phyloP scores from a whole-genome alignment of 2,113 vertebrate genomes.

The Pangasianodon hypophthalmus region DNA sequence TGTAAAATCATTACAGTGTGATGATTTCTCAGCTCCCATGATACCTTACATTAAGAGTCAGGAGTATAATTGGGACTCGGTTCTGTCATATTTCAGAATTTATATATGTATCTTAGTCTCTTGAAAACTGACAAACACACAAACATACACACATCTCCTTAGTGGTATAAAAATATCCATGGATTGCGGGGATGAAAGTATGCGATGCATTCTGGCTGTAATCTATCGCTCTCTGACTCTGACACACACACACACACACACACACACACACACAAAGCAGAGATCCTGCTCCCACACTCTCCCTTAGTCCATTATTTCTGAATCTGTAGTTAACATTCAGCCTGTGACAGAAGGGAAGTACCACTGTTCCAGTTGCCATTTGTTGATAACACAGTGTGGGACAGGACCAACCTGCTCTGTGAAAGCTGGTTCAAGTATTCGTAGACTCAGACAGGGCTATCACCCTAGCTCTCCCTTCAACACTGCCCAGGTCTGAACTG shows the following conservation, averaged over 20 bases:
- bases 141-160: not conserved
- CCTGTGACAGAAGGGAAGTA: constrained; percentile 28
- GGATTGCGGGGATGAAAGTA: not conserved
- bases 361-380: constrained; percentile 40
- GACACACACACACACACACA: constrained; percentile 16
- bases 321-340: constrained; percentile 21
- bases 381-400: constrained; percentile 2
- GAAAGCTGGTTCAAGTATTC: constrained; percentile 1
- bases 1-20: not conserved
- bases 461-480: not conserved
- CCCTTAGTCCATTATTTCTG: constrained; percentile 55
- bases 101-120: constrained; percentile 77
- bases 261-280: constrained; percentile 42
- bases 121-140: constrained; percentile 80
- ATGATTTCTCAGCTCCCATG: constrained; percentile 59
- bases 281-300: constrained; percentile 45
- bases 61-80: constrained; percentile 82
- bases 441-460: not conserved
- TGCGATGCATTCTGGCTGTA: not conserved
- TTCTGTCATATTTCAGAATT: constrained; percentile 90
- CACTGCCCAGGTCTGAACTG: not conserved
- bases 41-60: constrained; percentile 77
- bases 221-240: not conserved
- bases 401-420: not conserved
- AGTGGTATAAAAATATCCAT: not conserved